Conservation (phyloP, 2,888 invertebrate genomes). For the Molorchus minor region DNA sequence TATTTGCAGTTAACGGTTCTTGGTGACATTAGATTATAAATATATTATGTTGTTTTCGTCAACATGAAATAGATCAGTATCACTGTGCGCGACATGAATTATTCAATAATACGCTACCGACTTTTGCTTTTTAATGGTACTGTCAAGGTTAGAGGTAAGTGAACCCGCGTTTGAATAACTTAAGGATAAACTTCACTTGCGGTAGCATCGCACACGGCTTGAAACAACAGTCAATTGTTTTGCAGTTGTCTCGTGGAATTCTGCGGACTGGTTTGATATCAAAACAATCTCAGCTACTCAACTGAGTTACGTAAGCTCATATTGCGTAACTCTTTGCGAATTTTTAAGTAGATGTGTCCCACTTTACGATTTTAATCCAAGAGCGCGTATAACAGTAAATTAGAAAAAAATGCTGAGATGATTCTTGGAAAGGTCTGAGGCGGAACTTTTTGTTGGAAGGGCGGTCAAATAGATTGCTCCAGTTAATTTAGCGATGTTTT, state of each 20-base stretch:
- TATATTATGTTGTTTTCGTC: no score
- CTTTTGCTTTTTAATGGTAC: slow-evolving; percentile 44
- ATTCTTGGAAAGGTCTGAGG: no score
- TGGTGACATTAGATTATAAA: no score
- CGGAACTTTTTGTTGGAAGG: neutral
- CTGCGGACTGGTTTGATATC: neutral
- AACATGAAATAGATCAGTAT: slow-evolving; percentile 41
- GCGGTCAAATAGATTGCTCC: neutral
- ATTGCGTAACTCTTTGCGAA: neutral
- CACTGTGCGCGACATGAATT: slow-evolving; percentile 41
- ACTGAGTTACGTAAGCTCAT: neutral
- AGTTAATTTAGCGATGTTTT: neutral
- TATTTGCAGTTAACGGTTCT: no score
- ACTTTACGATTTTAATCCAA: neutral
- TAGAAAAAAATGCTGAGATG: neutral
- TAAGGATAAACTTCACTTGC: slow-evolving; percentile 1
- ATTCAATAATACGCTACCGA: slow-evolving; percentile 38
- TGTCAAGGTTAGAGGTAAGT: slow-evolving; percentile 47
- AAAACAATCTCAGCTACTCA: neutral
- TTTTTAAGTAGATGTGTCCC: neutral
- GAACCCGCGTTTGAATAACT: slow-evolving; percentile 34
- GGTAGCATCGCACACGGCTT: neutral
- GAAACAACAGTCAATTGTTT: neutral
- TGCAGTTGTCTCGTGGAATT: neutral
- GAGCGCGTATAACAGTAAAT: slow-evolving; percentile 3